phyloP scores from a whole-genome alignment of 1,140 invertebrate genomes.

The Trypoxylus dichotomus region DNA sequence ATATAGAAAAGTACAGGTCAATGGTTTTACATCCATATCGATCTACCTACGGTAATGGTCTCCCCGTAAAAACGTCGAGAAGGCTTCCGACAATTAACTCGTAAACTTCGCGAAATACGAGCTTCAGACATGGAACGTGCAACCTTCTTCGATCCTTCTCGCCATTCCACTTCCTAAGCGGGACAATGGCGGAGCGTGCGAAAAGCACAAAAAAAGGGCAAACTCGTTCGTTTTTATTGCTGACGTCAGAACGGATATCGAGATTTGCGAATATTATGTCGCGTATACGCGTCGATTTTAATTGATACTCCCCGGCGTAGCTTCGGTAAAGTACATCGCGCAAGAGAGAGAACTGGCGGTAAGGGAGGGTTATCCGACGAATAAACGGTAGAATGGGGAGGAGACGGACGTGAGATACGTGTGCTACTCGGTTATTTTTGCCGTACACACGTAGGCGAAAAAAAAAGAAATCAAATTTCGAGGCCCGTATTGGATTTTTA shows the following conservation, averaged over 20 bases:
- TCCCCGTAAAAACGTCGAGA: not conserved
- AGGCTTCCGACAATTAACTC: slow-evolving; percentile 12
- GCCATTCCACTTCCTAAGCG: not conserved
- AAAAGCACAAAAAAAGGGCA: not conserved
- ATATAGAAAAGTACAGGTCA: not conserved
- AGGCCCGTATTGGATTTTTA: not conserved
- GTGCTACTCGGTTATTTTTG: too few relatives aligned
- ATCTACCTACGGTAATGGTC: not conserved
- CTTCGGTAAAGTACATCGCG: too few relatives aligned
- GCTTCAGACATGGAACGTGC: not conserved
- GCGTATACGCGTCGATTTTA: not conserved
- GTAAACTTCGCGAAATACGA: slow-evolving; percentile 1
- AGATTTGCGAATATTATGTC: not conserved
- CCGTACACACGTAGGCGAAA: too few relatives aligned
- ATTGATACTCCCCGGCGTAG: not conserved
- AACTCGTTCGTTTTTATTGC: not conserved
- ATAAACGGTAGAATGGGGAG: too few relatives aligned
- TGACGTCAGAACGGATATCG: not conserved
- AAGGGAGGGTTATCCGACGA: too few relatives aligned
- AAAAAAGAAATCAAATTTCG: not conserved
- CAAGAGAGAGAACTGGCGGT: too few relatives aligned
- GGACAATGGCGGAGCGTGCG: not conserved
- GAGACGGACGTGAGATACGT: too few relatives aligned
- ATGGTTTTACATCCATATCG: not conserved
- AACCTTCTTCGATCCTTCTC: not conserved